Evolutionary conservation across 2,888 invertebrate genomes (phyloP).

Genomic region (Amblyjoppa proteus): DNA sequence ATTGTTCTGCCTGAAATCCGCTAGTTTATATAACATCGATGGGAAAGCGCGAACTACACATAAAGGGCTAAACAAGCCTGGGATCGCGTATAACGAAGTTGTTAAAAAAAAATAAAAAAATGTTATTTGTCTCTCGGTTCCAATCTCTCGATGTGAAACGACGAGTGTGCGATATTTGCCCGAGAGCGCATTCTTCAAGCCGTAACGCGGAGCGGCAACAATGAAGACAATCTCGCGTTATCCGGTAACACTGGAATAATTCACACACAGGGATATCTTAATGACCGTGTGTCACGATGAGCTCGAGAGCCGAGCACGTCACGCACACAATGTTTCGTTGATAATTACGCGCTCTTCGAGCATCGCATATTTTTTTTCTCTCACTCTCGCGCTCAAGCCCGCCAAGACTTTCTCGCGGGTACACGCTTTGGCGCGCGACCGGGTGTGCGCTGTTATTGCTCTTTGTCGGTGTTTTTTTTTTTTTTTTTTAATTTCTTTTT

Average conservation of each 20-base stretch:
- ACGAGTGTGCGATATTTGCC: slow-evolving; percentile 33
- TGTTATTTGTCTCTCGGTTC: slow-evolving; percentile 31
- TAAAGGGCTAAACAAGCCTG: not conserved
- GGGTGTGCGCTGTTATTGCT: slow-evolving; percentile 21
- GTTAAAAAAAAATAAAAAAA: not conserved
- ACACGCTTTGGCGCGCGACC: slow-evolving; percentile 18
- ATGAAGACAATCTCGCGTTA: slow-evolving; percentile 55
- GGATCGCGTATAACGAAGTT: not conserved
- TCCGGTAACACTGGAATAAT: slow-evolving; percentile 29
- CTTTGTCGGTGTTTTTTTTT: slow-evolving; percentile 2
- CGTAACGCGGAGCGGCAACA: slow-evolving; percentile 58
- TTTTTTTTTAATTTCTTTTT: not conserved
- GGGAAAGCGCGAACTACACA: not conserved
- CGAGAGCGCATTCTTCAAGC: slow-evolving; percentile 57
- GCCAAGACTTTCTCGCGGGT: slow-evolving; percentile 50
- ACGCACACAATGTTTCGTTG: slow-evolving; percentile 53
- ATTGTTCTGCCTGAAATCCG: not conserved
- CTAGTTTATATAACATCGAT: not conserved
- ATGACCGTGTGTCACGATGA: slow-evolving; percentile 49
- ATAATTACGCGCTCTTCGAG: slow-evolving; percentile 54
- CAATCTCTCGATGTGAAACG: slow-evolving; percentile 39
- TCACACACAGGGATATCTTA: slow-evolving; percentile 40
- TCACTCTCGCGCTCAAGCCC: slow-evolving; percentile 14
- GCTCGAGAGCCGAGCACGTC: slow-evolving; percentile 43
- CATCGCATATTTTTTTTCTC: slow-evolving; percentile 29